Percentiles rank a stretch among this genome's conserved stretches.
Conservation (phyloP, 2,888 invertebrate genomes). For the Metacarcinus magister region DNA sequence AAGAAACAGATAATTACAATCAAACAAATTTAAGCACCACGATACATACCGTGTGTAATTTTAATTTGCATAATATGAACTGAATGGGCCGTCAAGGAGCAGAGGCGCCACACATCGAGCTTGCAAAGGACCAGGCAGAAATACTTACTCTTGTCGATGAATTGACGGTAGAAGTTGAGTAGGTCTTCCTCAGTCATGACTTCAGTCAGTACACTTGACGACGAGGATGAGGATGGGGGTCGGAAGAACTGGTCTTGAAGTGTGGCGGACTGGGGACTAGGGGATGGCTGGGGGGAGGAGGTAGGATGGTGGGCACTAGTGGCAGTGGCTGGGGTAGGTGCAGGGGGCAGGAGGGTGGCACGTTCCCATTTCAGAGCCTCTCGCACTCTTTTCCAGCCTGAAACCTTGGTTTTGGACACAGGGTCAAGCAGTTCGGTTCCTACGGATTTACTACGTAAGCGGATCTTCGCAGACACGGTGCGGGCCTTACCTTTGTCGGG, state of each 20-base stretch:
- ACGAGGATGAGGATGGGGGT: slow-evolving; percentile 87
- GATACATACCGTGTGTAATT: neutral
- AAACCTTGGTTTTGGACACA: slow-evolving; percentile 75
- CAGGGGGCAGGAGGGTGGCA: slow-evolving; percentile 75
- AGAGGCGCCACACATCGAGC: neutral
- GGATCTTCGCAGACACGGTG: slow-evolving; percentile 1
- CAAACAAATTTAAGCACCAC: neutral
- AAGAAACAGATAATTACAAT: neutral
- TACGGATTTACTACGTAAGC: slow-evolving; percentile 75
- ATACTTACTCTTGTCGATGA: slow-evolving; percentile 84
- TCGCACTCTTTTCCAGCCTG: slow-evolving; percentile 76
- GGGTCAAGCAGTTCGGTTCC: slow-evolving; percentile 70
- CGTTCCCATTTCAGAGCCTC: slow-evolving; percentile 80
- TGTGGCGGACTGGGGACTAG: slow-evolving; percentile 58
- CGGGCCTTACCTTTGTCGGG: slow-evolving; percentile 74
- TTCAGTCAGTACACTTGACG: slow-evolving; percentile 85
- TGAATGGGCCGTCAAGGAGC: neutral
- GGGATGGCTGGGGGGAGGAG: slow-evolving; percentile 69
- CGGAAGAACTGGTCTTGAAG: slow-evolving; percentile 83
- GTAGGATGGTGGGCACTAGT: slow-evolving; percentile 77
- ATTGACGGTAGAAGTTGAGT: slow-evolving; percentile 76
- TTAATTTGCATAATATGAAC: neutral
- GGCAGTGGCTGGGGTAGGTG: slow-evolving; percentile 76
- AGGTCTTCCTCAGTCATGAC: slow-evolving; percentile 83
- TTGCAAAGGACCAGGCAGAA: slow-evolving; percentile 87